A percentile compares a stretch with the other conserved stretches of the same genome.
These are phyloP conservation scores for Rambutsinella grinnellia DNA, from an alignment of 2,888 invertebrate species.

Conservation along the genomic window DNA sequence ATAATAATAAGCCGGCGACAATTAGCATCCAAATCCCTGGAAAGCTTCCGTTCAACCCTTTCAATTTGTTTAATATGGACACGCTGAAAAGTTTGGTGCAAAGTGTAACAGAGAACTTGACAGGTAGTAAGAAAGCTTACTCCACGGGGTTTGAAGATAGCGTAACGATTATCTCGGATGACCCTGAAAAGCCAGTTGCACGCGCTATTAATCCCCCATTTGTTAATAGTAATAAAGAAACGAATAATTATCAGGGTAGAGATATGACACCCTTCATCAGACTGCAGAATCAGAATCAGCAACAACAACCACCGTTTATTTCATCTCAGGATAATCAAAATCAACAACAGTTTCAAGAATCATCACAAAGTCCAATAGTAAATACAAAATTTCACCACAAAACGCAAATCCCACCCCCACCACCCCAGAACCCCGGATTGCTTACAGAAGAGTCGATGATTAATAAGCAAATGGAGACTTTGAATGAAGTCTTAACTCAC, in stretches of 20 bases:
- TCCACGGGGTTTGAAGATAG: slow-evolving; percentile 45
- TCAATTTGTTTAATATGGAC: slow-evolving; percentile 52
- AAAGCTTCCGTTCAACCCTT: slow-evolving; percentile 56
- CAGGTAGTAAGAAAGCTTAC: slow-evolving; percentile 37
- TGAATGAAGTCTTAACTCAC: slow-evolving; percentile 51
- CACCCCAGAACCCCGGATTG: slow-evolving; percentile 12
- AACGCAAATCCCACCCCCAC: slow-evolving; percentile 15
- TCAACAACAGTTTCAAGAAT: background rate
- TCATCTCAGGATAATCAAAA: too few relatives aligned
- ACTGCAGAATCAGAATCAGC: too few relatives aligned
- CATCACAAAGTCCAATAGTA: background rate
- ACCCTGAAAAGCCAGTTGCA: slow-evolving; percentile 37
- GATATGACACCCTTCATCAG: background rate
- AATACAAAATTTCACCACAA: background rate
- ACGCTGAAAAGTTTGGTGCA: slow-evolving; percentile 51
- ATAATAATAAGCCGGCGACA: slow-evolving; percentile 35
- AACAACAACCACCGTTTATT: too few relatives aligned
- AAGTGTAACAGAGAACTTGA: slow-evolving; percentile 51
- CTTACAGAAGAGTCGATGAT: slow-evolving; percentile 53
- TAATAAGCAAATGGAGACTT: slow-evolving; percentile 50
- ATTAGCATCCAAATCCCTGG: slow-evolving; percentile 57
- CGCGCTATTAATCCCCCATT: slow-evolving; percentile 13
- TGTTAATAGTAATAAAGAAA: background rate
- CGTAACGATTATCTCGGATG: slow-evolving; percentile 50
- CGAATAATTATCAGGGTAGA: background rate